Percentiles rank a stretch among this genome's conserved stretches.
Evolutionary conservation across 2,113 vertebrate genomes (phyloP).

Genomic region (Gobiocypris rarus): DNA sequence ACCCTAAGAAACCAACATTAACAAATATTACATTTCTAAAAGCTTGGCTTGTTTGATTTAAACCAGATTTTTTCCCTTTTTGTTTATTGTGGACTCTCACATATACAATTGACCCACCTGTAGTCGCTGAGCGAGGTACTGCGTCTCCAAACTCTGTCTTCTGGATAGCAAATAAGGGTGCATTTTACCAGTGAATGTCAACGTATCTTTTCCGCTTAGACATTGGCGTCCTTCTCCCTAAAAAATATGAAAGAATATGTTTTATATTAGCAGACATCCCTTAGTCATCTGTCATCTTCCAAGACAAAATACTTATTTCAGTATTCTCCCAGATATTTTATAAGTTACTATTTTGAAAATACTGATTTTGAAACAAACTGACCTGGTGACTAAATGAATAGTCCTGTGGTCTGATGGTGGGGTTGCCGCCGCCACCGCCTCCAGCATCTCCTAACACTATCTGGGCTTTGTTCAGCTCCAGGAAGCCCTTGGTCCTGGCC

Average conservation of each 20-base stretch:
- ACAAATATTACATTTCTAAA: not conserved
- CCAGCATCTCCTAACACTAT: slow-evolving; percentile 81
- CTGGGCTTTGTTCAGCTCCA: slow-evolving; percentile 96
- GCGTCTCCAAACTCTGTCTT: slow-evolving; percentile 89
- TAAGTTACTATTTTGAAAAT: not conserved
- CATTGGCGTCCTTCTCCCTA: slow-evolving; percentile 81
- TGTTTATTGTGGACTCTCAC: not conserved
- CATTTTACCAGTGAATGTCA: slow-evolving; percentile 76
- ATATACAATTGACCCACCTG: slow-evolving; percentile 23
- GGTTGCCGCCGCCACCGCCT: slow-evolving; percentile 60
- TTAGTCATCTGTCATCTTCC: not conserved
- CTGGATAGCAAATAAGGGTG: slow-evolving; percentile 83
- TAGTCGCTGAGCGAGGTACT: slow-evolving; percentile 86
- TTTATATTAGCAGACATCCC: not conserved
- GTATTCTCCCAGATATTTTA: not conserved
- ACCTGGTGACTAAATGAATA: slow-evolving; percentile 54
- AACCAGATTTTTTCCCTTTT: not conserved
- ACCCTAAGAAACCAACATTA: not conserved
- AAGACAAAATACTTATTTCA: not conserved
- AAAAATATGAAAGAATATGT: not conserved
- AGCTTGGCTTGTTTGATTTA: not conserved
- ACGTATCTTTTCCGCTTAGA: slow-evolving; percentile 79
- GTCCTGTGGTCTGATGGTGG: slow-evolving; percentile 68
- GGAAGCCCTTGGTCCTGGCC: slow-evolving; percentile 95
- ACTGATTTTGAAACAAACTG: not conserved